These are phyloP conservation scores for Upupa epops DNA, from an alignment of 2,113 vertebrate genomes.

Conservation along the genomic window DNA sequence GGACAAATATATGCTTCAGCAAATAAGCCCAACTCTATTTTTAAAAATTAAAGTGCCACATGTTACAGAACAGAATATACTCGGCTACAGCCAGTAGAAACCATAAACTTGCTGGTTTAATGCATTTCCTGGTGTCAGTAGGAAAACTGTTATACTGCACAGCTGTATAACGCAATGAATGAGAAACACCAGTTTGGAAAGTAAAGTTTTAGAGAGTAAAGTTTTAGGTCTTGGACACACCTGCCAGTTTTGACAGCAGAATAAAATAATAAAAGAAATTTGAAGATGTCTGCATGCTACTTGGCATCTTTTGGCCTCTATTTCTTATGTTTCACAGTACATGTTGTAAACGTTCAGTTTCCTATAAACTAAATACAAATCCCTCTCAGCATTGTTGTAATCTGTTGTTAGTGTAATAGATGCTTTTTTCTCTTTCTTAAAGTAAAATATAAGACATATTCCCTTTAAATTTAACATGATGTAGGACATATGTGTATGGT, in stretches of 20 bases:
- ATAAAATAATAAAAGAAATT: neutral
- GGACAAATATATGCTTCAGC: neutral
- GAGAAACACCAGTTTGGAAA: neutral
- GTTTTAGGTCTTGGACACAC: neutral
- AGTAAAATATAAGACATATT: neutral
- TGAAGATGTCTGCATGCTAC: neutral
- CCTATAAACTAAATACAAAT: neutral
- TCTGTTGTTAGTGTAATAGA: neutral
- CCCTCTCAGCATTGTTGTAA: neutral
- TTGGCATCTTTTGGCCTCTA: neutral
- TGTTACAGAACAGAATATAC: neutral
- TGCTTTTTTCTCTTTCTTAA: neutral
- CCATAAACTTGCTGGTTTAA: conserved; percentile 51
- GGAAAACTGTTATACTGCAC: conserved; percentile 7
- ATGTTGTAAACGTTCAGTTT: neutral
- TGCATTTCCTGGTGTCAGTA: neutral
- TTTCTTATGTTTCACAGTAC: neutral
- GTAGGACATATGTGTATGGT: fast-evolving
- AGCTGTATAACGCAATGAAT: neutral
- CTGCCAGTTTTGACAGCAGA: neutral
- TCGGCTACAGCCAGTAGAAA: conserved; percentile 7
- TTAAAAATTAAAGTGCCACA: neutral
- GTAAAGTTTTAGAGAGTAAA: conserved; percentile 3
- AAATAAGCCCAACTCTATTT: neutral
- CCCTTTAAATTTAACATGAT: neutral